Evolutionary conservation across 2,797 vertebrate species (phyloP).

Genomic region (Gastrophryne carolinensis): DNA sequence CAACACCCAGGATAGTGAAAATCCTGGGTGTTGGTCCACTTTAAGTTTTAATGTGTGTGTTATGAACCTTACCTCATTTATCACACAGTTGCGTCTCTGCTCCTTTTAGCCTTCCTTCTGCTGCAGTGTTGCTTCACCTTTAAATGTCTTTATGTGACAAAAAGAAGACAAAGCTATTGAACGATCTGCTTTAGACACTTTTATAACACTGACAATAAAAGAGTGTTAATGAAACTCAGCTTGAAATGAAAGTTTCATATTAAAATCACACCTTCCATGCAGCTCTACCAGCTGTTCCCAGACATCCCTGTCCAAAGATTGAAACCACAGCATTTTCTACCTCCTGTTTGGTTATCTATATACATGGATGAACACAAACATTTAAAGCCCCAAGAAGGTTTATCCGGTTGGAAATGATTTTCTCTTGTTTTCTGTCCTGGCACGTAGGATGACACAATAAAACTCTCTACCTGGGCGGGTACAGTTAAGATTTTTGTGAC

Average conservation of each 20-base stretch:
- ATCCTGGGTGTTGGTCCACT: too few species aligned
- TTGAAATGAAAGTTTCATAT: slow-evolving; percentile 29
- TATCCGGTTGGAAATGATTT: too few species aligned
- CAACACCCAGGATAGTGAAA: too few species aligned
- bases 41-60: too few species aligned
- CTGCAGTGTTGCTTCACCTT: slow-evolving; percentile 28
- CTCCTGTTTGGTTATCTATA: background rate
- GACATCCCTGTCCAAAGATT: background rate
- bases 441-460: too few species aligned
- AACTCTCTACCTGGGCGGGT: too few species aligned
- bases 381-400: too few species aligned
- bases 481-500: too few species aligned
- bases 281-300: slow-evolving; percentile 31
- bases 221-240: slow-evolving; percentile 35
- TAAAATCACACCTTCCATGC: slow-evolving; percentile 41
- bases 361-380: too few species aligned
- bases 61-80: background rate
- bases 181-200: background rate
- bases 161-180: slow-evolving; percentile 1
- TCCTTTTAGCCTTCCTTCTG: background rate
- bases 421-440: too few species aligned
- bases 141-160: slow-evolving; percentile 39
- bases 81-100: background rate
- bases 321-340: background rate
- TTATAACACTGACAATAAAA: slow-evolving; percentile 26